A percentile compares a stretch with the other conserved stretches of the same genome.
phyloP scores from a whole-genome alignment of 2,888 invertebrate genomes.

The Apamea crenata region DNA sequence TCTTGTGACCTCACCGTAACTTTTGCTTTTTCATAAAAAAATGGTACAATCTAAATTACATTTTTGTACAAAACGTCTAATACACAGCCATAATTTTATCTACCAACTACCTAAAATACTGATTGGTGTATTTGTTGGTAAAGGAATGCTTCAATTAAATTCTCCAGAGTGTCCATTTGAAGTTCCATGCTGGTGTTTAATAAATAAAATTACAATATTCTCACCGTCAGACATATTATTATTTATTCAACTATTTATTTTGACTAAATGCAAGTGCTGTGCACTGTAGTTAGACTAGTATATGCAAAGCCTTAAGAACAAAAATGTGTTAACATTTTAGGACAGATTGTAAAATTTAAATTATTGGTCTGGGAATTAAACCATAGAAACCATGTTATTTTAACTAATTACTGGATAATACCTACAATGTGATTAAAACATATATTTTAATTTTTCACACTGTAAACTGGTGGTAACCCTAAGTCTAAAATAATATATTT shows the following conservation, averaged over 20 bases:
- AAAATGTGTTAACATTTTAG: neutral
- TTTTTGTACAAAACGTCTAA: neutral
- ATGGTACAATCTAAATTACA: slow-evolving; percentile 9
- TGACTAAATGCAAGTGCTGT: slow-evolving; percentile 32
- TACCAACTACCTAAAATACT: slow-evolving; percentile 20
- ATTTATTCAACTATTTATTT: slow-evolving; percentile 66
- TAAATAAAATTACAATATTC: slow-evolving; percentile 72
- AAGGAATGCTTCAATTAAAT: slow-evolving; percentile 53
- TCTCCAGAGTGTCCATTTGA: slow-evolving; percentile 28
- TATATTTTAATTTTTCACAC: neutral
- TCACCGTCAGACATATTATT: slow-evolving; percentile 58
- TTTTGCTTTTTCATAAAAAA: neutral
- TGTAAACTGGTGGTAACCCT: neutral
- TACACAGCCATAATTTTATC: slow-evolving; percentile 7
- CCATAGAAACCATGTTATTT: neutral
- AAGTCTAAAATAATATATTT: neutral
- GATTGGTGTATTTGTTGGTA: neutral
- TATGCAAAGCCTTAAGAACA: slow-evolving; percentile 23
- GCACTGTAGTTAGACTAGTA: slow-evolving; percentile 20
- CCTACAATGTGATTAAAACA: neutral
- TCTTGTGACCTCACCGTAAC: neutral
- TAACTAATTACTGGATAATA: neutral
- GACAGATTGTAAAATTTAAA: neutral
- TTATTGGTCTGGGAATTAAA: too few relatives aligned
- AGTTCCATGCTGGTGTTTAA: slow-evolving; percentile 56